A percentile compares a stretch with the other conserved stretches of the same genome.
phyloP scores from a whole-genome alignment of 1,140 invertebrate genomes.

The Heliconius melpomene region DNA sequence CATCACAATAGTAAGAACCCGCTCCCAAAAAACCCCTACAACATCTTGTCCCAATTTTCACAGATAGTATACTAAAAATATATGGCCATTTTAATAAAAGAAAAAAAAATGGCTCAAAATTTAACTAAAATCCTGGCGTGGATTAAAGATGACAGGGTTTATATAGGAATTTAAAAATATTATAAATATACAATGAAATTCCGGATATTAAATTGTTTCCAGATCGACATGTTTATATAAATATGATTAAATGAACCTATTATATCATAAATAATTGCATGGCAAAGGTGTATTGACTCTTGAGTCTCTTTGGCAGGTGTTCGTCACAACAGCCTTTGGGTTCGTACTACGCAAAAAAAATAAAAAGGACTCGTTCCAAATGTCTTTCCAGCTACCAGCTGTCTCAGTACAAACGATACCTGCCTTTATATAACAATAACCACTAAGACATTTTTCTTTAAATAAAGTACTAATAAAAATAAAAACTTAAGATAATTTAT shows the following conservation, averaged over 20 bases:
- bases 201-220: not conserved
- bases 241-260: not conserved
- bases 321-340: conserved; percentile 62
- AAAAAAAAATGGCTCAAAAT: not conserved
- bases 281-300: conserved; percentile 10
- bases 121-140: not conserved
- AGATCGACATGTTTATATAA: not conserved
- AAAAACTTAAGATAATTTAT: not conserved
- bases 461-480: not conserved
- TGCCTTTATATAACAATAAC: not conserved
- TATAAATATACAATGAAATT: not conserved
- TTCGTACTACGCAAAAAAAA: conserved; percentile 58
- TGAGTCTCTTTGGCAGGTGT: conserved; percentile 64
- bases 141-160: not conserved
- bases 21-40: conserved; percentile 2
- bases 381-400: conserved; percentile 65
- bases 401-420: conserved; percentile 53
- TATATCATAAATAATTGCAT: conserved; percentile 21
- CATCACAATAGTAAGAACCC: conserved; percentile 13
- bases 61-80: not conserved
- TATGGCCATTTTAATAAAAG: not conserved
- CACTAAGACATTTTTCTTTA: not conserved
- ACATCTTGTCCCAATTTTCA: not conserved
- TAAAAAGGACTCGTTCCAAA: conserved; percentile 62
- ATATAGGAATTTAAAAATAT: not conserved